These are phyloP conservation scores for Cremastinae sp. DNA, from an alignment of 2,888 invertebrate species.

Conservation along the genomic window DNA sequence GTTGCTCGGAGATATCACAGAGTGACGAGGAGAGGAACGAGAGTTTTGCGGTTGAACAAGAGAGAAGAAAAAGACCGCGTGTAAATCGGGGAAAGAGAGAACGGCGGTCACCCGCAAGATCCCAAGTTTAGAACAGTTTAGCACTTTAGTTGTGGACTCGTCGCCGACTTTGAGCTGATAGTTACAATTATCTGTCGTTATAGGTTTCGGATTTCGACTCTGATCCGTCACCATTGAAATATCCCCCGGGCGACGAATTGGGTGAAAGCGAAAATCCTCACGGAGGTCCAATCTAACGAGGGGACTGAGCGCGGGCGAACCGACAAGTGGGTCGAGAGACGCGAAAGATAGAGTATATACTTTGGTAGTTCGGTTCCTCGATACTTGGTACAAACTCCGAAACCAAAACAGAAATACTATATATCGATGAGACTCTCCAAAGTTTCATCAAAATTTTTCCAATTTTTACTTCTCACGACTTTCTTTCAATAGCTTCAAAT, in stretches of 20 bases:
- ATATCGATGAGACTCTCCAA: too few relatives aligned
- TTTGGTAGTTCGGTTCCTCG: constrained; percentile 10
- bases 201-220: constrained; percentile 48
- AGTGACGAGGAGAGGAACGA: constrained; percentile 20
- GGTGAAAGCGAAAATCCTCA: constrained; percentile 30
- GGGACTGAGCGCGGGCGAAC: constrained; percentile 18
- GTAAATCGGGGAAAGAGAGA: constrained; percentile 1
- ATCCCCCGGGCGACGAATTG: constrained; percentile 34
- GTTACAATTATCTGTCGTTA: constrained; percentile 55
- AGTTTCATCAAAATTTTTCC: too few relatives aligned
- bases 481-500: too few relatives aligned
- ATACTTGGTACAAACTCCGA: too few relatives aligned
- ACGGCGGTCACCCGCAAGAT: constrained; percentile 50
- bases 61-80: constrained; percentile 20
- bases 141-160: constrained; percentile 45
- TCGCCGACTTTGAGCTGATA: constrained; percentile 31
- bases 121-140: constrained; percentile 57
- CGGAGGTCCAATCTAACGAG: background rate
- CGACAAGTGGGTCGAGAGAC: constrained; percentile 11
- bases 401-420: too few relatives aligned
- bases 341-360: background rate
- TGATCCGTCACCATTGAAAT: constrained; percentile 6
- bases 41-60: constrained; percentile 47
- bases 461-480: too few relatives aligned
- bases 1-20: constrained; percentile 35